Evolutionary conservation across 2,113 vertebrate genomes (phyloP).

Genomic region (Saccopteryx leptura): DNA sequence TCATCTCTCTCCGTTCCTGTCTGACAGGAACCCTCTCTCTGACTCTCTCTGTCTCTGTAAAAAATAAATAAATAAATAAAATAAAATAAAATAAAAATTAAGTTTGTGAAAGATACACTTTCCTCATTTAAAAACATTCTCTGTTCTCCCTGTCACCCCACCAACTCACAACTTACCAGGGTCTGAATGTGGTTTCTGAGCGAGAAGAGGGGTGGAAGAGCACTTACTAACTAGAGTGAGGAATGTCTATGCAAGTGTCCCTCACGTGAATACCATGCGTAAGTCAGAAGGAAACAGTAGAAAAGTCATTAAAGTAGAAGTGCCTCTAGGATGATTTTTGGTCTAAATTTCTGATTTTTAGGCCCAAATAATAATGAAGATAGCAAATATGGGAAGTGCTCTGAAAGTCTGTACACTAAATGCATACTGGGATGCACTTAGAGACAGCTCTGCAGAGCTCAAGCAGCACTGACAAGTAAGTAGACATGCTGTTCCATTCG

Average conservation of each 20-base stretch:
- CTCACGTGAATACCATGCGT: background rate
- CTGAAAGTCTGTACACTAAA: background rate
- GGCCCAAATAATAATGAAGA: background rate
- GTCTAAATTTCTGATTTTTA: background rate
- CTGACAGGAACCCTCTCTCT: too few species aligned
- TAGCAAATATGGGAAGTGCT: background rate
- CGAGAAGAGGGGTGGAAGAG: fast-evolving
- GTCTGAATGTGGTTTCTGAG: background rate
- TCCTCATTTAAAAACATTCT: background rate
- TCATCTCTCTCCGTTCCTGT: too few species aligned
- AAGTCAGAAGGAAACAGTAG: background rate
- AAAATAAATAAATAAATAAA: too few species aligned
- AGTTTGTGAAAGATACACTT: background rate
- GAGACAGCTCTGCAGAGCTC: background rate
- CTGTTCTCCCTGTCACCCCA: background rate
- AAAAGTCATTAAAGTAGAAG: background rate
- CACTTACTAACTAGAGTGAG: background rate
- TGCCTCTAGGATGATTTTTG: background rate
- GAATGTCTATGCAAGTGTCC: background rate
- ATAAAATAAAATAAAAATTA: too few species aligned
- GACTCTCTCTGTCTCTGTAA: too few species aligned
- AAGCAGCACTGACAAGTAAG: background rate
- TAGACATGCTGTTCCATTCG: background rate
- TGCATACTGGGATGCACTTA: background rate
- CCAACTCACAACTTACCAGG: background rate